Conservation (phyloP, 2,888 invertebrate genomes). For the Tinea pellionella region DNA sequence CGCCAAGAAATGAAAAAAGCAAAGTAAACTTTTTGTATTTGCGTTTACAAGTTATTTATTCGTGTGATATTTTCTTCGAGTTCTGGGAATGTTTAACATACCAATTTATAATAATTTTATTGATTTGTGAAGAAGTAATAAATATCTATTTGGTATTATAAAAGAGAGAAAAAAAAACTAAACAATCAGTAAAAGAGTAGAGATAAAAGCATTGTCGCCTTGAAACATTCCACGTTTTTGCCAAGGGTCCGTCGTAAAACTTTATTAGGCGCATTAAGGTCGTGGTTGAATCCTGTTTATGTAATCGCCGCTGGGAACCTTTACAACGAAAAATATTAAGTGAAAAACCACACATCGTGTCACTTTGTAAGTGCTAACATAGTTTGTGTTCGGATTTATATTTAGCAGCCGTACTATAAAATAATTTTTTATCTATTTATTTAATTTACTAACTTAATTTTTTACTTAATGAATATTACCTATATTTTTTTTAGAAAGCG, state of each 20-base stretch:
- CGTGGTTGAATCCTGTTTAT: slow-evolving; percentile 69
- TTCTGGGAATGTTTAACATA: not conserved
- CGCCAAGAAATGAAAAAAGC: slow-evolving; percentile 33
- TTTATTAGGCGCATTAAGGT: slow-evolving; percentile 69
- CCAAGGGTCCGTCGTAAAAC: slow-evolving; percentile 67
- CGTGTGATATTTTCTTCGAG: not conserved
- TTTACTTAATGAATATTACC: no score
- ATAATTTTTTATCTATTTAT: no score
- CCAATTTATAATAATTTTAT: not conserved
- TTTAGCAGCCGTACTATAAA: not conserved
- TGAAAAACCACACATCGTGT: slow-evolving; percentile 62
- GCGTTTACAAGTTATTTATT: not conserved
- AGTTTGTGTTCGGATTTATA: not conserved
- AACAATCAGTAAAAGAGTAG: slow-evolving; percentile 61
- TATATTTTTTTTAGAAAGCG: no score
- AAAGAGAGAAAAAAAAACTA: slow-evolving; percentile 28
- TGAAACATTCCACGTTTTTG: slow-evolving; percentile 60
- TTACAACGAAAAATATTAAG: slow-evolving; percentile 65
- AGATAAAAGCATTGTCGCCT: slow-evolving; percentile 69
- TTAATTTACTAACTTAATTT: no score
- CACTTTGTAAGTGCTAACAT: slow-evolving; percentile 23
- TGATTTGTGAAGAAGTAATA: not conserved
- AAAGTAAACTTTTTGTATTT: not conserved
- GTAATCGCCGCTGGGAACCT: slow-evolving; percentile 66
- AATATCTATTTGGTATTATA: not conserved